Base-by-base conservation (phyloP, 2,888 invertebrate genomes). In the Lysandra coridon region DNA sequence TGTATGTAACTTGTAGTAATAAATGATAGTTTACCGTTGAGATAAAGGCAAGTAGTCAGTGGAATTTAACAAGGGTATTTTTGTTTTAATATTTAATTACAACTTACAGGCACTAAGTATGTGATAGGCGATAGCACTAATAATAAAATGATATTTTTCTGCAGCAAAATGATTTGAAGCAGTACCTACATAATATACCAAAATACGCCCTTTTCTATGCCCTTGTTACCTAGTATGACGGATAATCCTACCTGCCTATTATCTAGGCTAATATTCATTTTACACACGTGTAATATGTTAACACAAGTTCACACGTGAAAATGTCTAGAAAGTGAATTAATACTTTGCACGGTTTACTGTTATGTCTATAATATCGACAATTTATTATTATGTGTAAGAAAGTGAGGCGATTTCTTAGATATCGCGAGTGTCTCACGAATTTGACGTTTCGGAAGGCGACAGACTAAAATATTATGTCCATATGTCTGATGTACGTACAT, bases 271-370 rank as follows among this genome's bases (percentile, higher is more conserved):
- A 30, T 30, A 64, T 12, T 23, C 62, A 62, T 1, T 62, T 23
- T 23, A 23, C 23, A 23, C 10, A 64, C 64, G 10, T 30, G 64
- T 30, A 64, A 64, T 23, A 64, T 64, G 7, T 64, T 30, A 30
- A 30, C 30, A 64, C 10, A 30, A 30, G 10, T 64, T 64, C 64
- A 30, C 64, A 64, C 64, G 64, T 7, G 64, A 64, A 64, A 30
- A 64, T 30, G 64, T 64, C 64, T 64, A 64, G 64, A 64, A 30
- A 64, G 64, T 64, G 64, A 64, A 62, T 30, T 30, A 23, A 23
- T 3, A 62, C 60, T 60, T 62, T 4, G 64, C 64, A 10, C 64
- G 12, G 64, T 64, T 30, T 64, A 64, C 64, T 64, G 64, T 64
- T 64, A 64, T 64, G 30, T 30, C 64, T 30, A 64, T 30, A 64